Base-by-base conservation (phyloP, 2,113 vertebrate species). In the Hylia prasina region DNA sequence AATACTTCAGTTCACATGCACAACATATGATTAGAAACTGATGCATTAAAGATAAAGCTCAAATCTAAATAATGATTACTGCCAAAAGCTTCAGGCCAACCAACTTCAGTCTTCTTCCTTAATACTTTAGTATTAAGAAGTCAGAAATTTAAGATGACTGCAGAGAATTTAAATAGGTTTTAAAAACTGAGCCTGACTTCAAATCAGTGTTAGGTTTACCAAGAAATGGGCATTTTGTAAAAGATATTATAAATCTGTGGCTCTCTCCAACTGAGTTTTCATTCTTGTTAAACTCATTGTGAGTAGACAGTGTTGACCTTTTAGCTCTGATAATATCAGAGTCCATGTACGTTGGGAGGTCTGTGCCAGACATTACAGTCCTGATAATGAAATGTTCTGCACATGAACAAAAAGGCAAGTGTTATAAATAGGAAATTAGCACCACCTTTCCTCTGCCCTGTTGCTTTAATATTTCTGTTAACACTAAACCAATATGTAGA, bases 121-220 rank as follows among this genome's bases (percentile, higher is more conserved):
- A 87, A 50, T 95, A 56, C 39, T 90, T 86, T 18, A 50, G n/a
- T n/a, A n/a, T n/a, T n/a, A n/a, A n/a, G n/a, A 58, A 89, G 57
- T 82, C 60, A 69, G 93, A 96, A 95, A 96, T 90, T 82, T 75
- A 93, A 94, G 93, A 96, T 31, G 76, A 92, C 94, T 82, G 45
- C 76, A 82, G 93, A 96, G 93, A 79, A 87, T 96, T 95, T 72
- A 84, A 95, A 84, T 42, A 56, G 14, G 21, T 53, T 97, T 97
- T 91, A 61, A 56, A 89, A 92, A 82, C 83, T 57, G 64, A 84
- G 31, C 72, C 66, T 83, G 61, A 61, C 63, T 94, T 92, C 82
- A 75, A 86, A 86, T 89, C 75, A 56, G 37, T 72, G 50, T 81
- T 86, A 69, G 35, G 56, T 82, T 95, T 90, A 81, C 51, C 13